phyloP scores from a whole-genome alignment of 2,888 invertebrate genomes.

The Phorcus lineatus region DNA sequence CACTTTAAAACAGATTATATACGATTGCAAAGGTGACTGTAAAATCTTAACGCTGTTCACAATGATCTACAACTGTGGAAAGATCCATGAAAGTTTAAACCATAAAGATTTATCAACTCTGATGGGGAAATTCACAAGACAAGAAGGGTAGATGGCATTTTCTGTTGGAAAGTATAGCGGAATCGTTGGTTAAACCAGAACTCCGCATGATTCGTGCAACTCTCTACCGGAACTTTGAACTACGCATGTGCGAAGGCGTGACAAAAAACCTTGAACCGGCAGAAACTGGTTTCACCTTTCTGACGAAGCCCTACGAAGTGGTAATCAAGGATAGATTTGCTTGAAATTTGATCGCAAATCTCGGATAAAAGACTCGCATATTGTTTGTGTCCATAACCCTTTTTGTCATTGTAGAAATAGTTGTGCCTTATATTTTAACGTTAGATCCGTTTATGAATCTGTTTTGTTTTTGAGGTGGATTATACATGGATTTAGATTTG shows the following conservation, averaged over 20 bases:
- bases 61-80: constrained; percentile 57
- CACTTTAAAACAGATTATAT: too few relatives aligned
- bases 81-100: constrained; percentile 53
- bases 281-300: not conserved
- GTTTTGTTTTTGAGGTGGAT: too few relatives aligned
- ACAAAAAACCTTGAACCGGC: not conserved
- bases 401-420: too few relatives aligned
- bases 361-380: too few relatives aligned
- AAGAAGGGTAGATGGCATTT: constrained; percentile 61
- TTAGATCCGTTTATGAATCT: too few relatives aligned
- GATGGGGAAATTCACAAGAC: constrained; percentile 55
- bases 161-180: constrained; percentile 63
- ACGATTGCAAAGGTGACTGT: too few relatives aligned
- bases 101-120: constrained; percentile 59
- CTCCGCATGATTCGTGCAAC: constrained; percentile 52
- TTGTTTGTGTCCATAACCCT: too few relatives aligned
- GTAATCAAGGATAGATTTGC: not conserved
- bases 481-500: too few relatives aligned
- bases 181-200: constrained; percentile 59
- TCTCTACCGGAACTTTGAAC: constrained; percentile 28
- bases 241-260: constrained; percentile 34
- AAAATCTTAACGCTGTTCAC: constrained; percentile 58
- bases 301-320: not conserved
- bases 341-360: not conserved
- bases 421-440: too few relatives aligned